Evolutionary conservation across 2,888 invertebrate genomes (phyloP), one percentile per base, ranked within the genome.

Genomic region (Antitype chi): DNA sequence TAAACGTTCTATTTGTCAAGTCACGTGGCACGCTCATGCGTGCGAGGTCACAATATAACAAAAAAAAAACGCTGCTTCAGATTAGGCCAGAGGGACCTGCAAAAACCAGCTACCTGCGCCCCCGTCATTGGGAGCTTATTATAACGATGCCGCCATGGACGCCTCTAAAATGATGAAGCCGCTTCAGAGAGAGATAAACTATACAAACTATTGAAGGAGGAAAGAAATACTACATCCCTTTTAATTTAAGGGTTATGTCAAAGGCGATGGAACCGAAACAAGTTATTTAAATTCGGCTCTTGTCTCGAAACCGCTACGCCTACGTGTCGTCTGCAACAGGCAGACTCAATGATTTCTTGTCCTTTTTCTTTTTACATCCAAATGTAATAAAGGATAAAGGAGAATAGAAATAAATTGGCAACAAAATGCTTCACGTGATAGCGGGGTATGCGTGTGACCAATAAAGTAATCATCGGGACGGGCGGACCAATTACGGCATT

Each of bases 381-480:
- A 90, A 86, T 74, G 82, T 80, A 84, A 80, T 84, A 76, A 76
- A 85, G 84, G 82, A 79, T 82, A 74, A 76, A 84, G 84, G 81
- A 72, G 89, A 90, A 92, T 92, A 93, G 91, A 92, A 92, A 92
- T 93, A 93, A 92, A 92, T 91, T 89, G 90, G 89, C 91, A 89
- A 89, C 89, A 89, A 87, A 91, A 90, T 91, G 89, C 92, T 89
- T 90, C 90, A 91, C 90, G 90, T 89, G 91, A 92, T 91, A 86
- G 87, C 80, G 63, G 87, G 89, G 85, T 91, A 90, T 93, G 92
- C 93, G 92, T 91, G 93, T 90, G 92, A 91, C 93, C 96, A 96
- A 96, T 96, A 96, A 96, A 96, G 95, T 92, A 95, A 96, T 96
- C 94, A 95, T 93, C 93, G 90, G 90, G 90, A 94, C 90, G 92